These are phyloP conservation scores for Oreochromis mossambicus DNA, from an alignment of 2,797 vertebrate genomes.

Conservation along the genomic window DNA sequence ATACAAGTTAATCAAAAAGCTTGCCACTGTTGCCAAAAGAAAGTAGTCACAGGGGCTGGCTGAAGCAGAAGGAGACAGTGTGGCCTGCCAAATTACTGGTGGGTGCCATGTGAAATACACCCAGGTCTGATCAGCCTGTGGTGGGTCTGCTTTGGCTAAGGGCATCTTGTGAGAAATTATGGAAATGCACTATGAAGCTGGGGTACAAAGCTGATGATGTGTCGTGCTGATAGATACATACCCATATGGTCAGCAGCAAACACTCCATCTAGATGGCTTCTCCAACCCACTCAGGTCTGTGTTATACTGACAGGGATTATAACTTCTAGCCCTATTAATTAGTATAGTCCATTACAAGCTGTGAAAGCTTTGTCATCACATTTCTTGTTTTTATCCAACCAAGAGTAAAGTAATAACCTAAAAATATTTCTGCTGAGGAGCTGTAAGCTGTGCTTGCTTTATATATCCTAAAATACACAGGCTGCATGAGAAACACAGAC, in stretches of 20 bases:
- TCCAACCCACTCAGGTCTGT: neutral
- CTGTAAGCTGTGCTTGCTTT: neutral
- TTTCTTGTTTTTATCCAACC: neutral
- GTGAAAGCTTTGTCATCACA: neutral
- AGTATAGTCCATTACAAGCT: neutral
- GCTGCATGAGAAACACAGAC: neutral
- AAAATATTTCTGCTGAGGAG: neutral
- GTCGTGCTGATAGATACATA: neutral
- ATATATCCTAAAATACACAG: neutral
- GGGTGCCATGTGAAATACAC: neutral
- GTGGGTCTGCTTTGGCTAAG: neutral
- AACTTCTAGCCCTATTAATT: neutral
- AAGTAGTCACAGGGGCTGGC: neutral
- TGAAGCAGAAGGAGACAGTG: neutral
- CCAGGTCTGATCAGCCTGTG: neutral
- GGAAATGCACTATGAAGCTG: neutral
- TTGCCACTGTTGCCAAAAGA: neutral
- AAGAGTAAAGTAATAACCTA: neutral
- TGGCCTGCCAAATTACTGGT: neutral
- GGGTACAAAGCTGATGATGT: neutral
- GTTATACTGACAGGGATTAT: neutral
- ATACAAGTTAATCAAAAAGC: neutral
- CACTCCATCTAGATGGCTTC: neutral
- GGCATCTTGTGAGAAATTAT: neutral
- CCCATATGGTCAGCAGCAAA: neutral